Base-by-base conservation (phyloP, 2,113 vertebrate genomes). In the Poecile atricapillus region DNA sequence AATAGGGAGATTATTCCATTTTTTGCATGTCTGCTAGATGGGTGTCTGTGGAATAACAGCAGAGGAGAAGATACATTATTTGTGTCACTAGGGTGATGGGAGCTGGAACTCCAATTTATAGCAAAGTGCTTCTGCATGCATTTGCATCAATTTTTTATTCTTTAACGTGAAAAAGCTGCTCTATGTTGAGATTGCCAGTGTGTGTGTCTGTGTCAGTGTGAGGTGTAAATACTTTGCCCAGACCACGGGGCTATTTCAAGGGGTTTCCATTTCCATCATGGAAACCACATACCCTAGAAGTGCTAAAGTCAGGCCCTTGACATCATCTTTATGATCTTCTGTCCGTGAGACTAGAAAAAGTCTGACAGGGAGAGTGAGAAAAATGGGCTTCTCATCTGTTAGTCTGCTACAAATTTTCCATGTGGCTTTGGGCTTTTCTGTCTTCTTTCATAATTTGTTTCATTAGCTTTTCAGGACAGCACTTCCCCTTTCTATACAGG, bases 231-330 rank as follows among this genome's bases (percentile, higher is more conserved):
- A 31, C 11, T 92, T 44, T 74, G 8, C 13, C 27, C 33, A 33
- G 33, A 39, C 8, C 35, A 37, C 0, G 0, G 8, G 13, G 53
- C 68, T 24, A 31, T 41, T 83, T 83, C 0, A 5, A 49, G 22
- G 23, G 15, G 3, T 50, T 27, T 71, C 12, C 2, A 0, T 73
- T 55, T 83, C 46, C 13, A 9, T 16, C 46, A 58, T 0, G 3
- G 28, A 68, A 85, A 85, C 11, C 11, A 56, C 7, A 50, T 30
- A 44, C 15, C 16, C 13, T 63, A 2, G 1, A 62, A 46, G 5
- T 39, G 41, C 15, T 62, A 76, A 56, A 37, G 9, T 49, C 74
- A 84, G 31, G 31, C 14, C 24, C 30, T 13, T 28, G 35, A 50
- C 4, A 22, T 47, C 35, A 27, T 6, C 3, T 78, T 83, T 78